Percentiles rank a stretch among this genome's conserved stretches.
Evolutionary conservation across 2,888 invertebrate species (phyloP).

Genomic region (Hoplodrina ambigua): DNA sequence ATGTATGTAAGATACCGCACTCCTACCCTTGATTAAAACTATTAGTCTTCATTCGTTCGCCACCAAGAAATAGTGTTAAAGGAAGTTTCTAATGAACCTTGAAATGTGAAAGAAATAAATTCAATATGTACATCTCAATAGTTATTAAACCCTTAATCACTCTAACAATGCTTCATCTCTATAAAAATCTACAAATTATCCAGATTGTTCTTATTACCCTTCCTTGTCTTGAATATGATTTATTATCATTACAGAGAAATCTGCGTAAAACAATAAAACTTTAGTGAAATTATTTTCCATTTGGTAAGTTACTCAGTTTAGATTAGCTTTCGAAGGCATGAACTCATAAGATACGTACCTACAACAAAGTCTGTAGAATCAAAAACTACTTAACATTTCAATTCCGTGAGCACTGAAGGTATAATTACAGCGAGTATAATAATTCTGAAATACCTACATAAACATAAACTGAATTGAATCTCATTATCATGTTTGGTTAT

Average conservation of each 20-base stretch:
- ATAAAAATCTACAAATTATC: background rate
- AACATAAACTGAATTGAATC: background rate
- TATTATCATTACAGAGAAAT: background rate
- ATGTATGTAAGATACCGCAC: slow-evolving; percentile 6
- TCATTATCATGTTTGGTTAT: background rate
- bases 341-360: background rate
- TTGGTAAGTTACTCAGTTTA: background rate
- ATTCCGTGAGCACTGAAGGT: background rate
- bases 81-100: slow-evolving; percentile 29
- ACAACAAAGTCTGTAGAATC: background rate
- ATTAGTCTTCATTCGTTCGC: slow-evolving; percentile 50
- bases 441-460: background rate
- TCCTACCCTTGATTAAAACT: slow-evolving; percentile 38
- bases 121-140: background rate
- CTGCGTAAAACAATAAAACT: background rate
- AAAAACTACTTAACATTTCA: background rate
- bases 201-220: background rate
- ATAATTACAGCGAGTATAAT: background rate
- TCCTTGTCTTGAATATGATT: background rate
- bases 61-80: slow-evolving; percentile 34
- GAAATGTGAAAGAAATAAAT: slow-evolving; percentile 1
- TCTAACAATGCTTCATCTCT: background rate
- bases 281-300: background rate
- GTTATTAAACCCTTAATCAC: background rate
- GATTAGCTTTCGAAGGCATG: background rate